Conservation (phyloP, 2,797 vertebrate species). For the Botia almorhae region DNA sequence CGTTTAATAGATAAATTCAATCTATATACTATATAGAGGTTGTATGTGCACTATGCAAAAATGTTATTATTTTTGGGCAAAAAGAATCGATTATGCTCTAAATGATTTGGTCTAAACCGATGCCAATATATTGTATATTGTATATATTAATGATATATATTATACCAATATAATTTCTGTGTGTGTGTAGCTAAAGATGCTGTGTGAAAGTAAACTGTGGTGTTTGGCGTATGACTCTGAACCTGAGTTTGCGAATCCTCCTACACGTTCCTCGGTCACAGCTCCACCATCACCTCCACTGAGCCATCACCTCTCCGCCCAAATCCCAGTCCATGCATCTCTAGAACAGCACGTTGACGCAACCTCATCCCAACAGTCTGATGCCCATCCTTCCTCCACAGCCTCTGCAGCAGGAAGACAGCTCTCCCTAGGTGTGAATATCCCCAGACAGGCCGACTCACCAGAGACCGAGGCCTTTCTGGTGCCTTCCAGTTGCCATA, state of each 20-base stretch:
- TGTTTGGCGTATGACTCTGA: slow-evolving; percentile 68
- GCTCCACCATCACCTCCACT: slow-evolving; percentile 51
- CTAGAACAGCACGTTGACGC: slow-evolving; percentile 27
- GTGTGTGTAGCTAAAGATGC: slow-evolving; percentile 66
- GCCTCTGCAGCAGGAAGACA: slow-evolving; percentile 45
- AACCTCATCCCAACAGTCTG: slow-evolving; percentile 30
- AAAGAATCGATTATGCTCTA: not conserved
- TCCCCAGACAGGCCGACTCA: slow-evolving; percentile 67
- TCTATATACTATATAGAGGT: not conserved
- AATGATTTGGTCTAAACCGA: too few relatives aligned
- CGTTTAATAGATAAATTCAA: too few relatives aligned
- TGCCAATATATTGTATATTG: too few relatives aligned
- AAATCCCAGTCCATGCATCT: slow-evolving; percentile 47
- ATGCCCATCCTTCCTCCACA: not conserved
- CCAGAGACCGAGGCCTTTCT: slow-evolving; percentile 83
- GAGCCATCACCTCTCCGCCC: slow-evolving; percentile 37
- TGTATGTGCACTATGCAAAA: not conserved
- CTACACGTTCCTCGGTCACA: slow-evolving; percentile 41
- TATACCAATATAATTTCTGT: not conserved
- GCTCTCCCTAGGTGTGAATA: slow-evolving; percentile 69
- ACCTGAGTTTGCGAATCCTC: slow-evolving; percentile 54
- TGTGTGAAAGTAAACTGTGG: slow-evolving; percentile 78
- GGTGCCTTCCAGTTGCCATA: slow-evolving; percentile 92
- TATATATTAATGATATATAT: too few relatives aligned
- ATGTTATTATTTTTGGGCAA: not conserved